A percentile compares a stretch with the other conserved stretches of the same genome.
phyloP scores from a whole-genome alignment of 2,888 invertebrate species.

The Cyrtodaria siliqua region DNA sequence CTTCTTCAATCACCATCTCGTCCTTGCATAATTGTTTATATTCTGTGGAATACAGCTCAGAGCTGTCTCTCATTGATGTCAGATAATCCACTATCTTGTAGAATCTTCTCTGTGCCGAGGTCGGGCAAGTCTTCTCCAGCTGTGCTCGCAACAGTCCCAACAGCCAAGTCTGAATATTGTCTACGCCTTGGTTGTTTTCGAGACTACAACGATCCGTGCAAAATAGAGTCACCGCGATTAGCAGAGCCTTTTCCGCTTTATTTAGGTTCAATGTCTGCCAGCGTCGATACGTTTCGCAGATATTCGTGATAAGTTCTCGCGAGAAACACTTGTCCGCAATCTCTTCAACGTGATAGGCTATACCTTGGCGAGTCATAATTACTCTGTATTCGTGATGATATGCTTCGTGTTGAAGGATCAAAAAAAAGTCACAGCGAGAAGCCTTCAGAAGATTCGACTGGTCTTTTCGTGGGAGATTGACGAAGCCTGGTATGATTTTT shows the following conservation, averaged over 20 bases:
- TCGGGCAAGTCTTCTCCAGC: constrained; percentile 26
- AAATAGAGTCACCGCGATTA: constrained; percentile 44
- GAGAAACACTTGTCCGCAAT: constrained; percentile 60
- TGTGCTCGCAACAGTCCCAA: constrained; percentile 36
- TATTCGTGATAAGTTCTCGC: constrained; percentile 35
- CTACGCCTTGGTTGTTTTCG: constrained; percentile 43
- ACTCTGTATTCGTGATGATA: constrained; percentile 40
- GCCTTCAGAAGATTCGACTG: constrained; percentile 57
- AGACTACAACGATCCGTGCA: constrained; percentile 54
- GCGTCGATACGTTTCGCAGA: constrained; percentile 41
- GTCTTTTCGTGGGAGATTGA: constrained; percentile 42
- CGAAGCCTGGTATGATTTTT: constrained; percentile 54
- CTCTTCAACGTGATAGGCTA: constrained; percentile 54
- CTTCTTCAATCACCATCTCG: constrained; percentile 50
- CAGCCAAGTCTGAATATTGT: constrained; percentile 42
- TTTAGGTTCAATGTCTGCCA: constrained; percentile 43
- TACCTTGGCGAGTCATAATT: constrained; percentile 45
- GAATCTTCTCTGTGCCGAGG: constrained; percentile 30
- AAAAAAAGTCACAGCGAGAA: constrained; percentile 56
- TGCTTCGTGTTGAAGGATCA: constrained; percentile 51
- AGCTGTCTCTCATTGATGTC: constrained; percentile 36
- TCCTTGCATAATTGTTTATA: constrained; percentile 55
- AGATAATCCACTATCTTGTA: constrained; percentile 47
- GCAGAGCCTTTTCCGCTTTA: constrained; percentile 45
- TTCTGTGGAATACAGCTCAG: constrained; percentile 51